phyloP scores from a whole-genome alignment of 2,113 vertebrate species.

The Atractosteus spatula region DNA sequence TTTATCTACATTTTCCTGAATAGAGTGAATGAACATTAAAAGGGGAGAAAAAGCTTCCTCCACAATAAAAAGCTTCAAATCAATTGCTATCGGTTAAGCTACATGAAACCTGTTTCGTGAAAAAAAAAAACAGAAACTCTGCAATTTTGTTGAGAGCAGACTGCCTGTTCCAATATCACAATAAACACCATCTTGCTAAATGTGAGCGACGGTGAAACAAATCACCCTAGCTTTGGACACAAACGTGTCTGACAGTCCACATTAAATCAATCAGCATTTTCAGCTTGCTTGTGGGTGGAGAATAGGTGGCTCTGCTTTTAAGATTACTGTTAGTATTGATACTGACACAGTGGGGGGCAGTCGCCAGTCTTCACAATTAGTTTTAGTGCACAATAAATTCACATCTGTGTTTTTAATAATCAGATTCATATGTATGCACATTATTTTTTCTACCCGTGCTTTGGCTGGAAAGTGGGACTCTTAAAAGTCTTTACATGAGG shows the following conservation, averaged over 20 bases:
- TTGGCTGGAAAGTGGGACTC: too few relatives aligned
- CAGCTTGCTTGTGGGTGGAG: slow-evolving; percentile 13
- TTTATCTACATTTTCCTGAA: slow-evolving; percentile 20
- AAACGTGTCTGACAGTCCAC: slow-evolving; percentile 26
- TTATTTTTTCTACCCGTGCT: too few relatives aligned
- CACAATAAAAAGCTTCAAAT: slow-evolving; percentile 21
- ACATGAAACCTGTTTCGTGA: slow-evolving; percentile 23
- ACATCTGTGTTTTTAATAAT: too few relatives aligned
- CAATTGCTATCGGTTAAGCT: slow-evolving; percentile 23
- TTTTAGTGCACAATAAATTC: background rate
- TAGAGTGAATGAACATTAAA: slow-evolving; percentile 14
- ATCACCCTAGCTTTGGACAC: slow-evolving; percentile 27
- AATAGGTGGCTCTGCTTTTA: background rate
- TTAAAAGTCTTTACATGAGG: too few relatives aligned
- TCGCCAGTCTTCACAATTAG: background rate
- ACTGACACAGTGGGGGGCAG: slow-evolving; percentile 9
- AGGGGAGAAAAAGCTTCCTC: slow-evolving; percentile 22
- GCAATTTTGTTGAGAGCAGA: slow-evolving; percentile 27
- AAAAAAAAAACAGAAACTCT: slow-evolving; percentile 10
- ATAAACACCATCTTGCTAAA: slow-evolving; percentile 34
- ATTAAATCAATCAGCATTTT: slow-evolving; percentile 34
- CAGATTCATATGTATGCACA: too few relatives aligned
- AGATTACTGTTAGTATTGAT: slow-evolving; percentile 5
- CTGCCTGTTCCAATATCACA: slow-evolving; percentile 34
- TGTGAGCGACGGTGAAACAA: slow-evolving; percentile 32